Evolutionary conservation across 2,888 invertebrate species (phyloP).

Genomic region (Drosophila multiciliata): DNA sequence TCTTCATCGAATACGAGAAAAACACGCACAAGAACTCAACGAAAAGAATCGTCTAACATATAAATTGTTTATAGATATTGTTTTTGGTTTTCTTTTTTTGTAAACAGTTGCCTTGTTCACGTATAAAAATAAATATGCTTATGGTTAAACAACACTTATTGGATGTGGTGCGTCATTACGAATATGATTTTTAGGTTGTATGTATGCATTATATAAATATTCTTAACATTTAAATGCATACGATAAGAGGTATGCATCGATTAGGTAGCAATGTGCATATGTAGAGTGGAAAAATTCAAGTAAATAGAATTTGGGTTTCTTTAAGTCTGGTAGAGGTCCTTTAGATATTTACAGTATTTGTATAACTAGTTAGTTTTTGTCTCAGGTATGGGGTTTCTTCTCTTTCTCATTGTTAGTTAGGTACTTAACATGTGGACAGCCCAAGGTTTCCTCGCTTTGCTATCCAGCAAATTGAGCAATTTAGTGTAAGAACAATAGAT

Average conservation of each 20-base stretch:
- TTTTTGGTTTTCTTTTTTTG: slow-evolving; percentile 13
- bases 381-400: slow-evolving; percentile 44
- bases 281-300: slow-evolving; percentile 50
- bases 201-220: slow-evolving; percentile 39
- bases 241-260: slow-evolving; percentile 27
- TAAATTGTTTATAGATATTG: slow-evolving; percentile 42
- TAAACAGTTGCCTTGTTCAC: slow-evolving; percentile 43
- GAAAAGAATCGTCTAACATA: slow-evolving; percentile 56
- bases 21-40: slow-evolving; percentile 61
- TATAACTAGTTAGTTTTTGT: slow-evolving; percentile 46
- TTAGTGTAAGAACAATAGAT: slow-evolving; percentile 16
- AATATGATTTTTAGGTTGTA: slow-evolving; percentile 33
- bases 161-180: slow-evolving; percentile 25
- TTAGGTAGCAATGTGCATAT: slow-evolving; percentile 75
- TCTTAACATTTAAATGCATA: slow-evolving; percentile 37
- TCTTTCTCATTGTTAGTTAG: slow-evolving; percentile 51
- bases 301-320: slow-evolving; percentile 38
- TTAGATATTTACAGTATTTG: slow-evolving; percentile 62
- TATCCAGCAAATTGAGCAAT: slow-evolving; percentile 60
- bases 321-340: slow-evolving; percentile 72
- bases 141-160: slow-evolving; percentile 46
- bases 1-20: slow-evolving; percentile 68
- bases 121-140: slow-evolving; percentile 78
- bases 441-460: slow-evolving; percentile 27
- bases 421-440: slow-evolving; percentile 74